These are phyloP conservation scores for Cylloceria caligata DNA, from an alignment of 2,888 invertebrate genomes.

Conservation along the genomic window DNA sequence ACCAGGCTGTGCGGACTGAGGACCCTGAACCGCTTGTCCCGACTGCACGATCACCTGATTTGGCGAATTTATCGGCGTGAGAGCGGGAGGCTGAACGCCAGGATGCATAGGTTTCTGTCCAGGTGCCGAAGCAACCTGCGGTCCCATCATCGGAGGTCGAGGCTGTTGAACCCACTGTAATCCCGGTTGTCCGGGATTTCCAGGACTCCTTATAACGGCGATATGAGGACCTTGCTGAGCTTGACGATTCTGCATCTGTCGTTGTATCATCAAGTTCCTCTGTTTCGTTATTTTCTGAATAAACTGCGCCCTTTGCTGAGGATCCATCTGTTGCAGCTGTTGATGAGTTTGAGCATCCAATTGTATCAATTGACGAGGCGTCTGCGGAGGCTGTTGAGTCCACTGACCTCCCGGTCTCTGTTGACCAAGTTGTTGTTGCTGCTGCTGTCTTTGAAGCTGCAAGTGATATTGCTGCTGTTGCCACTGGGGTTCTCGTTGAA, in stretches of 20 bases:
- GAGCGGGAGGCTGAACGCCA: constrained; percentile 81
- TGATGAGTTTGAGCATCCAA: constrained; percentile 94
- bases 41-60: constrained; percentile 76
- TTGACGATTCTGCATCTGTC: constrained; percentile 87
- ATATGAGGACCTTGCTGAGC: constrained; percentile 88
- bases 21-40: constrained; percentile 75
- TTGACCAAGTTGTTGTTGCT: constrained; percentile 81
- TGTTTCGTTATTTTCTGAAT: constrained; percentile 91
- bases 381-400: constrained; percentile 87
- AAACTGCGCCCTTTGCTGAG: constrained; percentile 92
- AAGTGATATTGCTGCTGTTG: constrained; percentile 86
- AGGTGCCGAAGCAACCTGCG: constrained; percentile 85
- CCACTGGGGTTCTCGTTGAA: constrained; percentile 87
- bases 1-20: constrained; percentile 75
- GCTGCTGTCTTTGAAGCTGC: constrained; percentile 85
- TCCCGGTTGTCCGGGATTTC: constrained; percentile 87
- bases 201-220: constrained; percentile 89
- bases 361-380: constrained; percentile 90
- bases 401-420: constrained; percentile 81
- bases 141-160: constrained; percentile 86
- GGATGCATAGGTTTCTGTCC: constrained; percentile 82
- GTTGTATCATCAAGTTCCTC: constrained; percentile 86
- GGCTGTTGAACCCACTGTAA: constrained; percentile 90
- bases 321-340: constrained; percentile 92
- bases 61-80: constrained; percentile 80